phyloP scores from a whole-genome alignment of 2,888 invertebrate genomes.

The Sinopyrophorus schimmeli region DNA sequence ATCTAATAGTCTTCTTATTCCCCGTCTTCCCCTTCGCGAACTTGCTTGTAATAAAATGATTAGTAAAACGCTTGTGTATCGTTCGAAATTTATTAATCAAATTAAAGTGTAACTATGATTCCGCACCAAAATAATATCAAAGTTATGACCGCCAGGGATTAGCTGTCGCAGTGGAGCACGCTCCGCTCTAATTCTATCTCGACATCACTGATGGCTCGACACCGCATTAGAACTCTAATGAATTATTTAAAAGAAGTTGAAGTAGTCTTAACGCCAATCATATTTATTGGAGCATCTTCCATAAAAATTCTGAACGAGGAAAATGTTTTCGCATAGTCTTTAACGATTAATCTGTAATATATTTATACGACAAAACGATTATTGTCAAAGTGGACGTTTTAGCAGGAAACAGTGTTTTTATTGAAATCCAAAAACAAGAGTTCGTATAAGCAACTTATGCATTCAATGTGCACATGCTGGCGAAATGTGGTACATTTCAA shows the following conservation, averaged over 20 bases:
- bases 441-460: too few species aligned
- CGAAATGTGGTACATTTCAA: too few species aligned
- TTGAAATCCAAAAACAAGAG: too few species aligned
- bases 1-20: slow-evolving; percentile 1
- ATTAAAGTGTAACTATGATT: slow-evolving; percentile 20
- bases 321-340: too few species aligned
- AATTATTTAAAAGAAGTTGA: slow-evolving; percentile 28
- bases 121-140: slow-evolving; percentile 21
- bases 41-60: slow-evolving; percentile 15
- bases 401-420: too few species aligned
- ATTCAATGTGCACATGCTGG: too few species aligned
- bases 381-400: too few species aligned
- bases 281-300: too few species aligned
- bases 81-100: slow-evolving; percentile 19
- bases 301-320: too few species aligned
- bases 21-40: not conserved
- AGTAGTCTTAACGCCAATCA: slow-evolving; percentile 9
- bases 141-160: slow-evolving; percentile 26
- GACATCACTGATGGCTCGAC: slow-evolving; percentile 27
- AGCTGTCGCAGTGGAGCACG: slow-evolving; percentile 29
- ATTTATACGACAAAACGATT: too few species aligned
- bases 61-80: slow-evolving; percentile 21
- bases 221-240: slow-evolving; percentile 29
- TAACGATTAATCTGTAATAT: too few species aligned
- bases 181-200: slow-evolving; percentile 29